Base-by-base conservation (phyloP, 1,140 invertebrate species). In the Nasonia vitripennis region DNA sequence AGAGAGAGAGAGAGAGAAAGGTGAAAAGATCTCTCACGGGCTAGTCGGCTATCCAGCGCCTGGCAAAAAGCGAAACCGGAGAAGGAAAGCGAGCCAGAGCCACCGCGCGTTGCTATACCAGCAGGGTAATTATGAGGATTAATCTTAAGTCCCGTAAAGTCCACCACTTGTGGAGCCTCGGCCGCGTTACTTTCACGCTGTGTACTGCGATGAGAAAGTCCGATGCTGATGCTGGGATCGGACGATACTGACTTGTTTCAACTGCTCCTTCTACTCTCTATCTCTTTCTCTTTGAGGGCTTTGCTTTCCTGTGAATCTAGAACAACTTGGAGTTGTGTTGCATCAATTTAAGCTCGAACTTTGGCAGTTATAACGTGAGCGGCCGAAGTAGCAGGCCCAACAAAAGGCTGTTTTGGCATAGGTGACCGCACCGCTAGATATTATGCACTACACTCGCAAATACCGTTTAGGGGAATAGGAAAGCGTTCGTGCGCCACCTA, bases 131-230 rank as follows among this genome's bases (percentile, higher is more conserved):
- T 93, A 92, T 91, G 90, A 89, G 92, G 91, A 93, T 93, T 93
- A 93, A 92, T 93, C 90, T 91, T 92, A 93, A 93, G 90, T 91
- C 92, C 90, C 89, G 90, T 92, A 93, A 93, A 93, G 92, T 92
- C 92, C 91, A 90, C 92, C 92, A 93, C 92, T 93, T 93, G 92
- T 93, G 86, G 91, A 93, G 90, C 87, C 87, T 85, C 41, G 34
- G 4, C 2, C n/a, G 34, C 73, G 45, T 85, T 85, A 74, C 83
- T 85, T 80, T 80, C 48, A 11, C 67, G n/a, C 67, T 70, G 34
- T 37, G n/a, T 67, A 11, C n/a, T 67, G n/a, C n/a, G 62, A 67
- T 67, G 67, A 62, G 55, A 62, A 1, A 20, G 51, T 55, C 41
- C 41, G 41, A 45, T 45, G 41, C 41, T 45, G 41, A 45, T 20